Conservation (phyloP, 2,888 invertebrate species). For the Drosophila leonis region DNA sequence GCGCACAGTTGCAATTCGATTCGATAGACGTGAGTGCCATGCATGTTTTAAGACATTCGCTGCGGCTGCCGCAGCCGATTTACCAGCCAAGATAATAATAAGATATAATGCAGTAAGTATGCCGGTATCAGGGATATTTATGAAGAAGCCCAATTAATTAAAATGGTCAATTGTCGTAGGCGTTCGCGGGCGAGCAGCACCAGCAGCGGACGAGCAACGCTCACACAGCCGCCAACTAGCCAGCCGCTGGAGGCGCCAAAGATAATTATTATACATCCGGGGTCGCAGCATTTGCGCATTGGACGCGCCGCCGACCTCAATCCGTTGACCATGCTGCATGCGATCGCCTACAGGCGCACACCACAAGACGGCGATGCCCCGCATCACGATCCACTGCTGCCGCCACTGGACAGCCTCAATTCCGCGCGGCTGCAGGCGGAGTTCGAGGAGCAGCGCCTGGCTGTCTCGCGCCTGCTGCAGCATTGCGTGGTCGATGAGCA, state of each 20-base stretch:
- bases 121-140: neutral
- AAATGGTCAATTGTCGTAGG: constrained; percentile 23
- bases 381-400: constrained; percentile 72
- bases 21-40: constrained; percentile 28
- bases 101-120: constrained; percentile 51
- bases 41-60: constrained; percentile 21
- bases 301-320: constrained; percentile 96
- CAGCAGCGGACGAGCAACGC: constrained; percentile 65
- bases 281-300: constrained; percentile 94
- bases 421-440: constrained; percentile 86
- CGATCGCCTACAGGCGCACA: constrained; percentile 82
- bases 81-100: constrained; percentile 9
- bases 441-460: constrained; percentile 93
- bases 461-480: constrained; percentile 94
- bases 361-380: constrained; percentile 86
- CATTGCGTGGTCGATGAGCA: constrained; percentile 92
- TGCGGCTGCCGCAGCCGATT: constrained; percentile 18
- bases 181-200: constrained; percentile 73
- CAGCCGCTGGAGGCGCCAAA: constrained; percentile 87
- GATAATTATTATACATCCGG: constrained; percentile 97
- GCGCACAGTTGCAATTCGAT: constrained; percentile 17
- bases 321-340: constrained; percentile 93
- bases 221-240: constrained; percentile 11
- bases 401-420: constrained; percentile 55
- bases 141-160: constrained; percentile 2